phyloP scores from a whole-genome alignment of 2,888 invertebrate genomes.

The Cantharis rufa region DNA sequence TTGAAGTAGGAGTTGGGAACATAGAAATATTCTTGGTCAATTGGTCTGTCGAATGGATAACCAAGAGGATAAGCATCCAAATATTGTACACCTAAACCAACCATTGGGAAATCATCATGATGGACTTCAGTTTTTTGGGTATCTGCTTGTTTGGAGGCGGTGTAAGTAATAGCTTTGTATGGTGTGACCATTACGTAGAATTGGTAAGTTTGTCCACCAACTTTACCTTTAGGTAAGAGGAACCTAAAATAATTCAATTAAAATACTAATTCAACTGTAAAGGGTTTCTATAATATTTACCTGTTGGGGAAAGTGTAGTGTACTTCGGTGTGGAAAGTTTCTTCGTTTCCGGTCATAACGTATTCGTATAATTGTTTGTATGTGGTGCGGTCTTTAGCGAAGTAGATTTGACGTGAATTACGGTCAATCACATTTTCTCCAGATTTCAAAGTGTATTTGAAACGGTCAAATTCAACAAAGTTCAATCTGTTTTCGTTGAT shows the following conservation, averaged over 20 bases:
- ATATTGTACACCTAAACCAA: constrained; percentile 3
- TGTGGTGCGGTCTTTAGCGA: constrained; percentile 66
- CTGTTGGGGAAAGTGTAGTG: constrained; percentile 71
- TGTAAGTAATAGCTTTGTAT: constrained; percentile 38
- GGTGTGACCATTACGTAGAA: constrained; percentile 58
- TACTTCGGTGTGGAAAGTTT: constrained; percentile 61
- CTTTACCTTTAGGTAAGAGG: constrained; percentile 70
- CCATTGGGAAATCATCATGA: constrained; percentile 2
- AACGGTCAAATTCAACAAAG: constrained; percentile 65
- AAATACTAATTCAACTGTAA: background rate
- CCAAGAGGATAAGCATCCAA: constrained; percentile 4
- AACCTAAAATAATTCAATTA: constrained; percentile 49
- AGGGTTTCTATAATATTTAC: background rate
- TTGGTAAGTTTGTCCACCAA: constrained; percentile 64
- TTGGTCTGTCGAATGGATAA: constrained; percentile 7
- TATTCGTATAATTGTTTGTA: constrained; percentile 67
- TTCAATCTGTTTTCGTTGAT: constrained; percentile 63
- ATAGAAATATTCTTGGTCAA: constrained; percentile 1
- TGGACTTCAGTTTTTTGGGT: background rate
- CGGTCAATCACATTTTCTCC: constrained; percentile 74
- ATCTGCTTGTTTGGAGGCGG: background rate
- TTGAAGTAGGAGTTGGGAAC: constrained; percentile 9
- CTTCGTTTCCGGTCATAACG: constrained; percentile 62
- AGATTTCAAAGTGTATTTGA: constrained; percentile 63
- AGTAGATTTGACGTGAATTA: constrained; percentile 69